A percentile compares a stretch with the other conserved stretches of the same genome.
phyloP scores from a whole-genome alignment of 2,797 vertebrate species.

The Cryptoblepharus egeriae region DNA sequence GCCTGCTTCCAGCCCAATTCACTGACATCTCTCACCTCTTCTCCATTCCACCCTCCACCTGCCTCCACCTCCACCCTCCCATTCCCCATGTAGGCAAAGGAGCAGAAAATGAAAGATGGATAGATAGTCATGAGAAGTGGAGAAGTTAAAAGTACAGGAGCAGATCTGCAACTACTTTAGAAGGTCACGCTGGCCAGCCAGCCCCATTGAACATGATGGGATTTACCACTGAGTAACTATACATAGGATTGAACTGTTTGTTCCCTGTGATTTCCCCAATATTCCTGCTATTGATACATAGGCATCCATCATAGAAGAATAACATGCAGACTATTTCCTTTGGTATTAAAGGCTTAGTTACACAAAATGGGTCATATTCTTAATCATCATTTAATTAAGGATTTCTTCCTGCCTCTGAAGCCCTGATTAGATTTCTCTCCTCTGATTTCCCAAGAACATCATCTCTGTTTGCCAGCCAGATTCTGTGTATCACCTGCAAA shows the following conservation, averaged over 20 bases:
- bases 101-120: neutral
- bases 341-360: neutral
- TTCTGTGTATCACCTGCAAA: neutral
- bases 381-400: constrained; percentile 59
- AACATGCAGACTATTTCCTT: neutral
- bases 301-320: neutral
- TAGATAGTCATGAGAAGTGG: neutral
- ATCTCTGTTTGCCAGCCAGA: neutral
- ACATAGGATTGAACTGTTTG: neutral
- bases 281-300: neutral
- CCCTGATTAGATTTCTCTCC: neutral
- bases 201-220: too few relatives aligned
- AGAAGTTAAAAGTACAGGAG: neutral
- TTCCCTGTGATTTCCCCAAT: neutral
- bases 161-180: neutral
- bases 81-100: too few relatives aligned
- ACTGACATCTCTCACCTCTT: too few relatives aligned
- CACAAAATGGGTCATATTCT: constrained; percentile 1
- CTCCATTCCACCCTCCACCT: too few relatives aligned
- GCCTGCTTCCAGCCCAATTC: too few relatives aligned
- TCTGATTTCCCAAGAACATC: neutral
- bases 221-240: too few relatives aligned
- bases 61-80: too few relatives aligned
- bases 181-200: too few relatives aligned
- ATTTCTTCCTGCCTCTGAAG: neutral